Percentiles rank a stretch among this genome's conserved stretches.
Conservation (phyloP, 2,113 vertebrate species). For the Carassius carassius region DNA sequence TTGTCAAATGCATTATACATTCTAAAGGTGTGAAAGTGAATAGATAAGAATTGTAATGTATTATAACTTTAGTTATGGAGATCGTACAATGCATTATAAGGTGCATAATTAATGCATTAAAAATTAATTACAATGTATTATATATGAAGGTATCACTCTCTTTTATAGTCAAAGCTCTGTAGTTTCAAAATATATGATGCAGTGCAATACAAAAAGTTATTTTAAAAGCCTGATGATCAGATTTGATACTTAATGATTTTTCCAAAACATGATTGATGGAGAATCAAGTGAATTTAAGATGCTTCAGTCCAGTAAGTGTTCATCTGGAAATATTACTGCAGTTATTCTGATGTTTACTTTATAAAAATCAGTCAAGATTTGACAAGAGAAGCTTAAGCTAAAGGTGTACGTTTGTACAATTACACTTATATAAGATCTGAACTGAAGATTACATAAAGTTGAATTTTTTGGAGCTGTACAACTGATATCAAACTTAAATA, state of each 20-base stretch:
- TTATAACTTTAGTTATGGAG: too few species aligned
- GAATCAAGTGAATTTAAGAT: too few species aligned
- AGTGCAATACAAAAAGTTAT: background rate
- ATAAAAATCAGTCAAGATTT: background rate
- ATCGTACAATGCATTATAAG: too few species aligned
- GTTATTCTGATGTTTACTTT: background rate
- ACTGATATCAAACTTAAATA: background rate
- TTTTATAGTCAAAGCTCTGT: background rate
- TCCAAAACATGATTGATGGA: background rate
- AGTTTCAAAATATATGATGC: background rate
- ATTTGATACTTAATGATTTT: background rate
- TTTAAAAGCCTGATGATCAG: background rate
- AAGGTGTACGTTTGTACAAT: background rate
- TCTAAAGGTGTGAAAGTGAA: too few species aligned
- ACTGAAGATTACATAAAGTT: constrained; percentile 7
- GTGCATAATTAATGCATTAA: too few species aligned
- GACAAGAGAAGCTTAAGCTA: too few species aligned
- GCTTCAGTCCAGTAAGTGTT: too few species aligned
- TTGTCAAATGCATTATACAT: too few species aligned
- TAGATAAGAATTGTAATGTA: too few species aligned
- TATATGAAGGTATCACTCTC: background rate
- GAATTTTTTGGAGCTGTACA: background rate
- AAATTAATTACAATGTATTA: too few species aligned
- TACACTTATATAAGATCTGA: constrained; percentile 63
- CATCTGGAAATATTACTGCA: too few species aligned